Evolutionary conservation across 1,140 invertebrate genomes (phyloP).

Genomic region (Phymorhynchus buccinoides): DNA sequence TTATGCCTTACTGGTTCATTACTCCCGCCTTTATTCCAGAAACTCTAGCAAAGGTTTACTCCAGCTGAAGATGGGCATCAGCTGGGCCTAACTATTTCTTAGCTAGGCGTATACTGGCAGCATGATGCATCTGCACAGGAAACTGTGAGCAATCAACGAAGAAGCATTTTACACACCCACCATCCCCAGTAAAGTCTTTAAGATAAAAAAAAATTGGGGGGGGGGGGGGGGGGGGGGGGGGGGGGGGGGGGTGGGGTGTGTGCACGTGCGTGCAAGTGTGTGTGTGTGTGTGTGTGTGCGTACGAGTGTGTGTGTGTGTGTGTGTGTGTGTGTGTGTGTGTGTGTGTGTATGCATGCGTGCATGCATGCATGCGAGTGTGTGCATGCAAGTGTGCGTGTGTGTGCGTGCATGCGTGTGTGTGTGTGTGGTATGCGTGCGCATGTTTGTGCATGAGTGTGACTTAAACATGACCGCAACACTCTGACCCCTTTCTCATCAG

Average conservation of each 20-base stretch:
- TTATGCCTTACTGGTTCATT: too few relatives aligned
- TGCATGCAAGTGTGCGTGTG: not conserved
- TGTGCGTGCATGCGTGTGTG: not conserved
- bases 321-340: not conserved
- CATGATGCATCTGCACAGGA: not conserved
- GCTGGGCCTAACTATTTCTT: too few relatives aligned
- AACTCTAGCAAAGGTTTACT: too few relatives aligned
- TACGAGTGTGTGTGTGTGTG: slow-evolving; percentile 1
- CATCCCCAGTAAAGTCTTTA: not conserved
- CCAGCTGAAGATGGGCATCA: not conserved
- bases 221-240: too few relatives aligned
- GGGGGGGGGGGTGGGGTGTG: too few relatives aligned
- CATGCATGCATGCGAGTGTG: not conserved
- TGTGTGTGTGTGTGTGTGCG: not conserved
- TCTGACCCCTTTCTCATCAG: not conserved
- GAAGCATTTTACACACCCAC: not conserved
- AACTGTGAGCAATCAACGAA: not conserved
- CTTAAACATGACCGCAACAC: not conserved
- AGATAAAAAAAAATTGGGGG: too few relatives aligned
- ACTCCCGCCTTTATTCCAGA: too few relatives aligned
- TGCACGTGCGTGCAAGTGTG: not conserved
- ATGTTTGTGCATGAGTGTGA: not conserved
- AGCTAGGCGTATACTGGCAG: too few relatives aligned
- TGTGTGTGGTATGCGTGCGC: not conserved
- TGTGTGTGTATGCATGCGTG: slow-evolving; percentile 17